Percentiles rank a stretch among this genome's conserved stretches.
Evolutionary conservation across 2,888 invertebrate genomes (phyloP).

Genomic region (Napeogenes sylphis): DNA sequence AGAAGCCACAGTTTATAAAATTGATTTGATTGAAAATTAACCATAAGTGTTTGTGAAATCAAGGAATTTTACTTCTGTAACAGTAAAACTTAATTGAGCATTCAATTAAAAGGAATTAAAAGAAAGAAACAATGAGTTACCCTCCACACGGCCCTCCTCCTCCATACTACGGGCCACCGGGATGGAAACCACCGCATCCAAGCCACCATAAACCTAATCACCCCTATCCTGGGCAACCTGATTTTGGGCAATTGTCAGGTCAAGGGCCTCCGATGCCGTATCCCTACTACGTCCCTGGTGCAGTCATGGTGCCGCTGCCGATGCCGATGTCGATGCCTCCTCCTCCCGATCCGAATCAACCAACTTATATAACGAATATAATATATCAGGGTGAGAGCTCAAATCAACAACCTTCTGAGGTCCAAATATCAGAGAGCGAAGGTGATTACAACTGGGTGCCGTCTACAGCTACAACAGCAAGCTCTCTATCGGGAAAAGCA

Average conservation of each 20-base stretch:
- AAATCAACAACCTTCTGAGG: constrained; percentile 36
- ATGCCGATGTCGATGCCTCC: constrained; percentile 35
- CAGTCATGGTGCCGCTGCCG: constrained; percentile 61
- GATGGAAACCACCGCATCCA: constrained; percentile 26
- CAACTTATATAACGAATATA: constrained; percentile 68
- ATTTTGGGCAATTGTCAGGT: constrained; percentile 38
- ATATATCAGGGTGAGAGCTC: constrained; percentile 62
- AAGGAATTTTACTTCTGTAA: background rate
- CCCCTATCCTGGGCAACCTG: constrained; percentile 34
- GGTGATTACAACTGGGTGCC: constrained; percentile 69
- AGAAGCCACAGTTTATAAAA: background rate
- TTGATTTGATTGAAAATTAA: background rate
- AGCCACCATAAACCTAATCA: constrained; percentile 24
- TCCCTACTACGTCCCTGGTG: constrained; percentile 59
- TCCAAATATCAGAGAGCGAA: constrained; percentile 55
- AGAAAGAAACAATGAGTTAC: constrained; percentile 47
- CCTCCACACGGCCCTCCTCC: constrained; percentile 45
- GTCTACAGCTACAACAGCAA: constrained; percentile 57
- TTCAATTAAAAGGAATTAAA: constrained; percentile 11
- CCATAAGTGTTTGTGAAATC: background rate
- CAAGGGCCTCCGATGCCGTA: constrained; percentile 39
- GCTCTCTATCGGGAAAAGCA: constrained; percentile 55
- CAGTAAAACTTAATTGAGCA: background rate
- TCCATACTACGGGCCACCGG: constrained; percentile 48
- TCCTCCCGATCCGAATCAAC: constrained; percentile 36